Conservation (phyloP, 2,797 vertebrate species). For the Spea hammondii region DNA sequence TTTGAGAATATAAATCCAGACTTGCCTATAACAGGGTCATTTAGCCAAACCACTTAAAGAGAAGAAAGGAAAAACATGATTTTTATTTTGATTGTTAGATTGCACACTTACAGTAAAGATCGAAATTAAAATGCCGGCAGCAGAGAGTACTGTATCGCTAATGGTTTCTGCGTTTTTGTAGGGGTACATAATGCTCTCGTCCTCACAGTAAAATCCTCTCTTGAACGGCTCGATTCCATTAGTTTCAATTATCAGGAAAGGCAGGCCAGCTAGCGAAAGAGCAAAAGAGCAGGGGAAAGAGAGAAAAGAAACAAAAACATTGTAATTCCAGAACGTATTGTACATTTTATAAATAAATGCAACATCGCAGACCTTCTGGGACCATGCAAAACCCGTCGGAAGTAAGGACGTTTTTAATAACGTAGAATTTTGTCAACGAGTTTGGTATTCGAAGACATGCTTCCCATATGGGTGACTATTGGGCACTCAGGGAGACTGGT, state of each 20-base stretch:
- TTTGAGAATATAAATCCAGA: too few species aligned
- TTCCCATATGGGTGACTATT: too few species aligned
- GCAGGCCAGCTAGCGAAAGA: conserved; percentile 82
- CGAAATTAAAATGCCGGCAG: conserved; percentile 91
- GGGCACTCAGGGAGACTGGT: too few species aligned
- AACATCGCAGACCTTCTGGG: not conserved
- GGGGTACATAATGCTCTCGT: conserved; percentile 95
- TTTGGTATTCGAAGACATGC: too few species aligned
- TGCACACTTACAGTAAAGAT: conserved; percentile 86
- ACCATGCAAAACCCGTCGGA: not conserved
- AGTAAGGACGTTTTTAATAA: too few species aligned
- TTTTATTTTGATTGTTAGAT: too few species aligned
- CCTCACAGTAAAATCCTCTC: conserved; percentile 95
- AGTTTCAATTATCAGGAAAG: conserved; percentile 97
- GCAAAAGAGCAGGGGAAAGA: conserved; percentile 22
- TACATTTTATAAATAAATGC: conserved; percentile 45
- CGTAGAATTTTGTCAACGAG: too few species aligned
- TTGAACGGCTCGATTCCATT: conserved; percentile 93
- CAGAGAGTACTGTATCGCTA: conserved; percentile 90
- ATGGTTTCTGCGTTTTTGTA: conserved; percentile 92
- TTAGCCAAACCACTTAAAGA: too few species aligned
- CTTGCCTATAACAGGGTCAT: too few species aligned
- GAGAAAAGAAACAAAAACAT: conserved; percentile 26
- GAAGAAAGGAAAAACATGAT: not conserved
- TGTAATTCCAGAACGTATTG: conserved; percentile 58